phyloP scores from a whole-genome alignment of 2,797 vertebrate species.

The Mormyrus proboscirostris region DNA sequence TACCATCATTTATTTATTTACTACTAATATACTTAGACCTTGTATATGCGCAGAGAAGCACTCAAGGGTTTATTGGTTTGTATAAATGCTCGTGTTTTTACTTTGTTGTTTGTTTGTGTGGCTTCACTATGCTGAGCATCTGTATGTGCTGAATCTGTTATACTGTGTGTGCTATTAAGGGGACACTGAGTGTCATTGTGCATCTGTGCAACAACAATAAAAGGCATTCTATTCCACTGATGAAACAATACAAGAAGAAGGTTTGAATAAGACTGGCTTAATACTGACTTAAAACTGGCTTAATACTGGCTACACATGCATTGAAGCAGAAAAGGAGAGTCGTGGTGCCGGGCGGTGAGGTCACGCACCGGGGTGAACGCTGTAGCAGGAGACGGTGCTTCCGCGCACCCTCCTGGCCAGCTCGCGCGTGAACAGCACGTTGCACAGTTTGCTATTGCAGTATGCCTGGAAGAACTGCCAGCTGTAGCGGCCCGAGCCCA shows the following conservation, averaged over 20 bases:
- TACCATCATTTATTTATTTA: neutral
- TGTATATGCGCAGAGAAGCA: neutral
- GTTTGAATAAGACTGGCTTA: neutral
- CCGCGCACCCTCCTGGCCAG: slow-evolving; percentile 54
- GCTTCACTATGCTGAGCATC: neutral
- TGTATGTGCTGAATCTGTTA: neutral
- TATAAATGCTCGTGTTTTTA: neutral
- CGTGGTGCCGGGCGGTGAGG: neutral
- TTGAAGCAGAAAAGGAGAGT: neutral
- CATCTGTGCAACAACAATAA: neutral
- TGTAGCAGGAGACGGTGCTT: slow-evolving; percentile 55
- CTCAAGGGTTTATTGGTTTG: neutral
- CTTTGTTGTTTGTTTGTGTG: neutral
- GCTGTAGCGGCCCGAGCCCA: slow-evolving; percentile 55
- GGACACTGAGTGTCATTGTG: neutral
- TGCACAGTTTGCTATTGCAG: slow-evolving; percentile 65
- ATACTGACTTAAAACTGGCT: neutral
- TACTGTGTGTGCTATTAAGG: neutral
- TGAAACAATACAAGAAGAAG: neutral
- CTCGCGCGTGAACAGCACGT: slow-evolving; percentile 60
- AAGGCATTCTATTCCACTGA: neutral
- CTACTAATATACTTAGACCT: neutral
- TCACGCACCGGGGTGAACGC: slow-evolving; percentile 56
- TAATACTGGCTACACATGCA: neutral
- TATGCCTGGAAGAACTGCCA: slow-evolving; percentile 63